phyloP scores from a whole-genome alignment of 53 echinoderm and acorn worm species.

The Echinometra lucunter region DNA sequence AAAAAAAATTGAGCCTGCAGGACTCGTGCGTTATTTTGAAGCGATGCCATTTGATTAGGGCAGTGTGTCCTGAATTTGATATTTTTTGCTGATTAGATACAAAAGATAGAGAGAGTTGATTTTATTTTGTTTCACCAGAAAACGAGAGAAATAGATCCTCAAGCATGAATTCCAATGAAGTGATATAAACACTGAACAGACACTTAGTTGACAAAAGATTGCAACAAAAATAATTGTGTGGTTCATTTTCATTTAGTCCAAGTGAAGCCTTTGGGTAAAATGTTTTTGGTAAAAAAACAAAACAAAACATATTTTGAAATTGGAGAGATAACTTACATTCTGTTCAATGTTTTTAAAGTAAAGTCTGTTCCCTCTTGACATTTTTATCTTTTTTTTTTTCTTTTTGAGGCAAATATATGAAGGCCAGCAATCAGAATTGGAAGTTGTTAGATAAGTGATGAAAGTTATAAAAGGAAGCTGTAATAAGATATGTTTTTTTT shows the following conservation, averaged over 20 bases:
- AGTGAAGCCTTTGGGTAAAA: neutral
- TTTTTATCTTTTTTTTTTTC: neutral
- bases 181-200: neutral
- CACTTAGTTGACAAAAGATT: neutral
- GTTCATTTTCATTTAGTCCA: neutral
- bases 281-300: neutral
- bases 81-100: neutral
- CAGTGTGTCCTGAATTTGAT: neutral
- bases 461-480: neutral
- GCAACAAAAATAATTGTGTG: neutral
- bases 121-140: neutral
- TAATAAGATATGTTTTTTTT: too few relatives aligned
- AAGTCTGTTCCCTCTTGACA: neutral
- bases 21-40: neutral
- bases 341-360: neutral
- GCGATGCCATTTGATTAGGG: neutral
- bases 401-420: neutral
- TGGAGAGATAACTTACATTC: neutral
- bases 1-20: neutral
- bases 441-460: neutral
- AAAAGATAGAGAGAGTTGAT: neutral
- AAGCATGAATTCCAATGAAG: constrained; percentile 10
- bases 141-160: neutral
- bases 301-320: neutral
- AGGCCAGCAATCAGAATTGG: neutral